phyloP scores from a whole-genome alignment of 2,113 vertebrate genomes.

The Coptodon bakossiorum region DNA sequence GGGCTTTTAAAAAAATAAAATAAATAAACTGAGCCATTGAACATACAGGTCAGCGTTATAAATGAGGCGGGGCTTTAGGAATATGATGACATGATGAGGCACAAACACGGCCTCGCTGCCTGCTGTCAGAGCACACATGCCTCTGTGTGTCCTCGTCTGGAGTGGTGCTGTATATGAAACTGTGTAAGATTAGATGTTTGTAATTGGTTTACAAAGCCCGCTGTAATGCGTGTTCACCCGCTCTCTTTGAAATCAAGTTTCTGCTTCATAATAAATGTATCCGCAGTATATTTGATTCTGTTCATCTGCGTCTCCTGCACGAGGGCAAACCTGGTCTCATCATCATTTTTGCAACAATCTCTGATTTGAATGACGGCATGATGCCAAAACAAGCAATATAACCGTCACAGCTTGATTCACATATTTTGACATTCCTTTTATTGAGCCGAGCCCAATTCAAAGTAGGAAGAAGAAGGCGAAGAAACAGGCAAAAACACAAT shows the following conservation, averaged over 20 bases:
- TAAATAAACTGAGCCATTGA: background rate
- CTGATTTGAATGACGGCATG: background rate
- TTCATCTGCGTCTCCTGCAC: background rate
- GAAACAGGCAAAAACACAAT: background rate
- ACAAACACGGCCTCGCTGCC: background rate
- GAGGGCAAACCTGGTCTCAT: background rate
- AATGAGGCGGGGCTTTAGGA: background rate
- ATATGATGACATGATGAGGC: background rate
- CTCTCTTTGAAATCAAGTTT: background rate
- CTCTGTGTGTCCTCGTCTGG: background rate
- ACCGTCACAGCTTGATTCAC: background rate
- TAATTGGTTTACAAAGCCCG: background rate
- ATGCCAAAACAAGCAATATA: background rate
- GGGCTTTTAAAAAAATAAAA: background rate
- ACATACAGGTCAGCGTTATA: background rate
- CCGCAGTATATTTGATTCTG: background rate
- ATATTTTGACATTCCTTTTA: background rate
- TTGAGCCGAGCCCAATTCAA: background rate
- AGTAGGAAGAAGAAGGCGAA: background rate
- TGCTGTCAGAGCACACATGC: background rate
- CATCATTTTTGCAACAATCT: background rate
- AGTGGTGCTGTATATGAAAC: background rate
- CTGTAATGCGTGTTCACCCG: rapidly evolving
- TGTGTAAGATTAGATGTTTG: background rate
- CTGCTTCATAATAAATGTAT: background rate